Evolutionary conservation across 2,113 vertebrate species (phyloP).

Genomic region (Clinocottus analis): DNA sequence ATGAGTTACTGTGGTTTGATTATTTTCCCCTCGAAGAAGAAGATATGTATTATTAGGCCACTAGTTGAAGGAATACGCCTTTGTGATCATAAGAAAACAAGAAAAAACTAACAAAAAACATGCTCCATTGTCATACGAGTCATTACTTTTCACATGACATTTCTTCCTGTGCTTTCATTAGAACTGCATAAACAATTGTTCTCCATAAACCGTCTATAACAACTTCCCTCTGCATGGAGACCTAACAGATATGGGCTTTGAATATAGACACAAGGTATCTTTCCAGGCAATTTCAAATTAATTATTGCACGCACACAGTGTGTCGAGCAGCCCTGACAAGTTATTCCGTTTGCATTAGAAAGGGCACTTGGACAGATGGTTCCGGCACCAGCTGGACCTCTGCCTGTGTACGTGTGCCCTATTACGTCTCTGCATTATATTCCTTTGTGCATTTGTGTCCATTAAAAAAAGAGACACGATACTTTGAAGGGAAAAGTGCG

Average conservation of each 20-base stretch:
- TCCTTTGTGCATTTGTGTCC: slow-evolving; percentile 23
- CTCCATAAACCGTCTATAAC: slow-evolving; percentile 30
- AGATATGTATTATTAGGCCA: slow-evolving; percentile 67
- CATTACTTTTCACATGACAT: slow-evolving; percentile 9
- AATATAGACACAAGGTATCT: slow-evolving; percentile 28
- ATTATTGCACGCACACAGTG: slow-evolving; percentile 19
- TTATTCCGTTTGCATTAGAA: slow-evolving; percentile 25
- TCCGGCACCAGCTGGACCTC: slow-evolving; percentile 29
- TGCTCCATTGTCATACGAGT: slow-evolving; percentile 11
- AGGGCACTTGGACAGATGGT: slow-evolving; percentile 45
- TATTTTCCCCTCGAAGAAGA: slow-evolving; percentile 53
- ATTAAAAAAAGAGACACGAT: background rate
- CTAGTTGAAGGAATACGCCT: slow-evolving; percentile 44
- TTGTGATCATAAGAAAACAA: slow-evolving; percentile 61
- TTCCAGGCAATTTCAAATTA: slow-evolving; percentile 8
- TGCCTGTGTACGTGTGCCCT: slow-evolving; percentile 17
- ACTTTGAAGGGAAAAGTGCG: slow-evolving; percentile 34
- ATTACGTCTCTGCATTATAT: slow-evolving; percentile 21
- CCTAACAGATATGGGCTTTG: slow-evolving; percentile 10
- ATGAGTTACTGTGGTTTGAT: slow-evolving; percentile 55
- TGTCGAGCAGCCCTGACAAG: slow-evolving; percentile 18
- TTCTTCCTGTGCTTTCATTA: slow-evolving; percentile 22
- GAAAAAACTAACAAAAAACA: background rate
- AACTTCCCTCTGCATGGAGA: slow-evolving; percentile 9
- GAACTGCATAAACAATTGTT: slow-evolving; percentile 13